phyloP scores from a whole-genome alignment of 2,888 invertebrate species.

The Chironomus riparius region DNA sequence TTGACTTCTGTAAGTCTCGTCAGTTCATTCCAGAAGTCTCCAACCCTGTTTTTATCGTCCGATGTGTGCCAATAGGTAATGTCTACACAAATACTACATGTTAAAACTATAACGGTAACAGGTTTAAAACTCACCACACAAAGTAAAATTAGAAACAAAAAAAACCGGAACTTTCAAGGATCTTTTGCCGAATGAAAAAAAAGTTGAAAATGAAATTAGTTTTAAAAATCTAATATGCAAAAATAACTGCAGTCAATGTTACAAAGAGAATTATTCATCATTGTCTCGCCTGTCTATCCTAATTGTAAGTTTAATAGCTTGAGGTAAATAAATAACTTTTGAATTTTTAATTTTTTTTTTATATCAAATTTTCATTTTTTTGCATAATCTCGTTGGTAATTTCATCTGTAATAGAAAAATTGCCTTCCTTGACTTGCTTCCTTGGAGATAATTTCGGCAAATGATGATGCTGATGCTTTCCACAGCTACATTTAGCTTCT shows the following conservation, averaged over 20 bases:
- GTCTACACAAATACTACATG: no score
- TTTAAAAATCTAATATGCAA: not conserved
- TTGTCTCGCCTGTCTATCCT: not conserved
- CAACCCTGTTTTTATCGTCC: no score
- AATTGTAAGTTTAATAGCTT: not conserved
- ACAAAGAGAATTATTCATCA: not conserved
- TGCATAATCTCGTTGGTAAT: not conserved
- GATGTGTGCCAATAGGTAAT: no score
- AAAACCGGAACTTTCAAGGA: not conserved
- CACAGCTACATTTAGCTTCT: not conserved
- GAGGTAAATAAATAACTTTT: not conserved
- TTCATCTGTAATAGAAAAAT: not conserved
- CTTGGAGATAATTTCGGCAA: not conserved
- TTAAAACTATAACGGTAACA: no score
- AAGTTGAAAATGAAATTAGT: not conserved
- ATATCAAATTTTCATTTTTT: not conserved
- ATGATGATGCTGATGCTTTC: not conserved
- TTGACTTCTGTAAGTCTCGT: no score
- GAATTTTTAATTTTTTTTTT: not conserved
- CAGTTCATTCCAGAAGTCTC: no score
- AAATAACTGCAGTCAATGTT: not conserved
- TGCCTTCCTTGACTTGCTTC: not conserved
- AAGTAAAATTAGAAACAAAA: not conserved
- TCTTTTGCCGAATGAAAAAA: not conserved
- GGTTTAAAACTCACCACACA: no score